A percentile compares a stretch with the other conserved stretches of the same genome.
Conservation (phyloP, 2,888 invertebrate species). For the Heterodera filipjevi region DNA sequence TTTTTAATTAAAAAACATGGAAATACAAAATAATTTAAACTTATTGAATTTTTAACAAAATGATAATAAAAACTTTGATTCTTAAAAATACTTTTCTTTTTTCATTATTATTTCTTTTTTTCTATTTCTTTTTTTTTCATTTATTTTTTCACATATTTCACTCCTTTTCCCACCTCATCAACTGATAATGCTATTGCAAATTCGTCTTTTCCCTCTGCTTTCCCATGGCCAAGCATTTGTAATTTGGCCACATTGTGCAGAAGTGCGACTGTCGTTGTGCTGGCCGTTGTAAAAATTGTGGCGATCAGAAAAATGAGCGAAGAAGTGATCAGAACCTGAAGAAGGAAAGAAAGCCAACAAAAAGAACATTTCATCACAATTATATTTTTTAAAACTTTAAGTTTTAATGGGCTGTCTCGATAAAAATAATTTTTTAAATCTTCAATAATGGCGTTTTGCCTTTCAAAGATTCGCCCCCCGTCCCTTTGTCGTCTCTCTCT, state of each 20-base stretch:
- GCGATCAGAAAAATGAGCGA: conserved; percentile 41
- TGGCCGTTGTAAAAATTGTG: conserved; percentile 39
- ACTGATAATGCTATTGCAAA: not conserved
- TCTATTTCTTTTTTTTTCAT: not conserved
- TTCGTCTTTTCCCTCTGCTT: not conserved
- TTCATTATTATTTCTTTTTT: not conserved
- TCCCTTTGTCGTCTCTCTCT: too few relatives aligned
- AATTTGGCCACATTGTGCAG: conserved; percentile 42
- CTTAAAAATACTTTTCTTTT: too few relatives aligned
- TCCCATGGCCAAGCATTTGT: conserved; percentile 15
- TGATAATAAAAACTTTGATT: too few relatives aligned
- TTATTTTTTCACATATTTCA: not conserved
- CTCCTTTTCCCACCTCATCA: not conserved
- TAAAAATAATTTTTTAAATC: not conserved
- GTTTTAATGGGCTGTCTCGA: too few relatives aligned
- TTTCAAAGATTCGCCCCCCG: too few relatives aligned
- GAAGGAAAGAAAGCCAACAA: not conserved
- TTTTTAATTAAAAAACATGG: too few relatives aligned
- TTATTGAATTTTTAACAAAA: too few relatives aligned
- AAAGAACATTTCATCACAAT: not conserved
- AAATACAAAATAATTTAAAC: too few relatives aligned
- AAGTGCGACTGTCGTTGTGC: conserved; percentile 44
- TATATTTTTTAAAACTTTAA: not conserved
- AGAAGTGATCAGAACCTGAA: conserved; percentile 38
- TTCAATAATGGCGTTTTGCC: too few relatives aligned